Evolutionary conservation across 2,888 invertebrate genomes (phyloP), one percentile per base, ranked within the genome.

Genomic region (Keiferia lycopersicella): DNA sequence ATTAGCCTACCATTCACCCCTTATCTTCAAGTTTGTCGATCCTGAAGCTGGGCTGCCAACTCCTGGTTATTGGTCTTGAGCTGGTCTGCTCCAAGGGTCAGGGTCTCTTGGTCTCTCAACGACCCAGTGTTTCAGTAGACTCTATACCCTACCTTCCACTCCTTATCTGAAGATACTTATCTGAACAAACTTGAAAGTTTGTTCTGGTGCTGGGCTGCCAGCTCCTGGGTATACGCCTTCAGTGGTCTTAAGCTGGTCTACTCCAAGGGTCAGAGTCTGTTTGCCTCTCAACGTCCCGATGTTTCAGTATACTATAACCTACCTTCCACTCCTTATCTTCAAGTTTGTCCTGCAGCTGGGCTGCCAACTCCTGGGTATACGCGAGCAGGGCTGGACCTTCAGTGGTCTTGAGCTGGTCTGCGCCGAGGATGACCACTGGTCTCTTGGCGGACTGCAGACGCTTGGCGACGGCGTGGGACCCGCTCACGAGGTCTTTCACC

Each of bases 361-460:
- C 87, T 0, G 97, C 95, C 64, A 98, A 88, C 63, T 94, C 93
- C 78, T 96, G 96, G 0, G 96, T 94, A 68, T 95, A 93, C 0
- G 96, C 93, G 63, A 97, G 92, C 70, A 98, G 93, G 0, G 95
- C 95, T 6, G 94, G 93, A 2, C 97, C 98, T 78, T 98, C 98
- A 2, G 93, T 73, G 4, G 97, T 92, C 79, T 96, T 94, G 38
- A 99, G 92, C 65, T 96, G 94, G 71, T 96, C 96, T 3, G 97
- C 95, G 18, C 99, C 99, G 39, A 99, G 92, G 70, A 99, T 96
- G 53, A 99, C 95, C 65, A 98, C 91, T n/a, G 99, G 99, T 65
- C 95, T 95, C 85, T 97, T 96, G 14, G 99, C 98, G 2, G 89
- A 81, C 74, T 94, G 92, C 70, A 98, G 84, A 64, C 93, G 94